Evolutionary conservation across 2,113 vertebrate genomes (phyloP).

Genomic region (Aspidoscelis tigris): DNA sequence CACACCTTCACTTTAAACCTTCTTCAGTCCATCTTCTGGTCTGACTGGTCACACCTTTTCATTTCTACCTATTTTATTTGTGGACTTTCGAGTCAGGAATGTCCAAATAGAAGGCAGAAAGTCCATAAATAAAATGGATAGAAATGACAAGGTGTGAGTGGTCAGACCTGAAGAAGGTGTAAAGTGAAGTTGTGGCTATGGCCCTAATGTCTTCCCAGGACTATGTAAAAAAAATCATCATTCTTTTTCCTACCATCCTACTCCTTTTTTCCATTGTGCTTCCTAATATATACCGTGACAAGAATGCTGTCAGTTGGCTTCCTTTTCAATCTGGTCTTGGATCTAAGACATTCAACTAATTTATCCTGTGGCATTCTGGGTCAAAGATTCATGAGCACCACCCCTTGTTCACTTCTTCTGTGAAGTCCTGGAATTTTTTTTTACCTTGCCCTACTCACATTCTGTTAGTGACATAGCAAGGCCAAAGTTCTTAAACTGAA

Average conservation of each 20-base stretch:
- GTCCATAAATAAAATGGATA: too few species aligned
- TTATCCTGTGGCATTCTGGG: background rate
- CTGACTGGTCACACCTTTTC: too few species aligned
- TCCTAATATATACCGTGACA: background rate
- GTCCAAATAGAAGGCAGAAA: too few species aligned
- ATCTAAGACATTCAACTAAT: background rate
- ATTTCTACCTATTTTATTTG: too few species aligned
- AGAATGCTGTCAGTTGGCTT: background rate
- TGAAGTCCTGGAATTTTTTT: background rate
- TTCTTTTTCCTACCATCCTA: background rate
- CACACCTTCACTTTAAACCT: too few species aligned
- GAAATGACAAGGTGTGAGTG: too few species aligned
- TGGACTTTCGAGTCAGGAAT: too few species aligned
- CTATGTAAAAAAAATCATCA: background rate
- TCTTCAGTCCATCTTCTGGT: too few species aligned
- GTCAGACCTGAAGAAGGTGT: too few species aligned
- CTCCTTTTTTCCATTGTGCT: background rate
- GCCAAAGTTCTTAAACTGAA: conserved; percentile 3
- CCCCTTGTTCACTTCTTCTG: background rate
- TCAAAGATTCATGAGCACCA: background rate
- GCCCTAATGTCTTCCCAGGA: background rate
- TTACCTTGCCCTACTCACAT: background rate
- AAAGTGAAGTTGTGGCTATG: background rate
- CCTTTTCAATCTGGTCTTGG: background rate
- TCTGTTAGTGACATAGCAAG: background rate